phyloP scores from a whole-genome alignment of 2,888 invertebrate genomes.

The Eucera pruinosa region DNA sequence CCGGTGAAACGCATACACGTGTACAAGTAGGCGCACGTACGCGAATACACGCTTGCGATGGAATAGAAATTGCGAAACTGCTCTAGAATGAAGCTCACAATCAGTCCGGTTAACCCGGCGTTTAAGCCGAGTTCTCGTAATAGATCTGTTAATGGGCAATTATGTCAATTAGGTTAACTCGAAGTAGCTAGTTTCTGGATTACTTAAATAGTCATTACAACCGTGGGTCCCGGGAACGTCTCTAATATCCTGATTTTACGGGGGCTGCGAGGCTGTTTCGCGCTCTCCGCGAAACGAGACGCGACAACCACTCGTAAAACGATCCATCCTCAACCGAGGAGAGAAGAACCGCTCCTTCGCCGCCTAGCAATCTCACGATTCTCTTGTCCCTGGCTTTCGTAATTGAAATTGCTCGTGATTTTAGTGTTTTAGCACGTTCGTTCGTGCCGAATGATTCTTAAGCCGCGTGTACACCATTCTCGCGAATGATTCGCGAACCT shows the following conservation, averaged over 20 bases:
- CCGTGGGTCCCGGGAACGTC: conserved; percentile 46
- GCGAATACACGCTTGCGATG: too few relatives aligned
- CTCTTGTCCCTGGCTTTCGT: conserved; percentile 19
- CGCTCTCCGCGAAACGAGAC: conserved; percentile 47
- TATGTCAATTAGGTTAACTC: conserved; percentile 75
- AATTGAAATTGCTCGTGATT: conserved; percentile 53
- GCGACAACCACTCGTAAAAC: conserved; percentile 55
- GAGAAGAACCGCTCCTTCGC: conserved; percentile 25
- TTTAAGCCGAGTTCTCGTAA: conserved; percentile 63
- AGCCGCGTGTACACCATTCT: neutral
- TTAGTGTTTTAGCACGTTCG: conserved; percentile 18
- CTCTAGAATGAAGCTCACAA: conserved; percentile 49
- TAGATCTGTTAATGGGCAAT: conserved; percentile 74
- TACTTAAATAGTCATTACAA: conserved; percentile 71
- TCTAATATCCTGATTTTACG: conserved; percentile 60
- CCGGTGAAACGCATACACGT: neutral
- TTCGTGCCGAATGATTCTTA: neutral
- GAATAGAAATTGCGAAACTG: conserved; percentile 35
- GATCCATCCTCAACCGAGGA: conserved; percentile 48
- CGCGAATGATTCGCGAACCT: neutral
- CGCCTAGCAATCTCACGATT: conserved; percentile 21
- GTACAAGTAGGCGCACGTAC: neutral
- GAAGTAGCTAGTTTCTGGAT: conserved; percentile 69
- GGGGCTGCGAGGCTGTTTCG: conserved; percentile 20
- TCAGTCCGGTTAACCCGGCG: conserved; percentile 53